Evolutionary conservation across 1,140 invertebrate genomes (phyloP).

Genomic region (Galendromus occidentalis): DNA sequence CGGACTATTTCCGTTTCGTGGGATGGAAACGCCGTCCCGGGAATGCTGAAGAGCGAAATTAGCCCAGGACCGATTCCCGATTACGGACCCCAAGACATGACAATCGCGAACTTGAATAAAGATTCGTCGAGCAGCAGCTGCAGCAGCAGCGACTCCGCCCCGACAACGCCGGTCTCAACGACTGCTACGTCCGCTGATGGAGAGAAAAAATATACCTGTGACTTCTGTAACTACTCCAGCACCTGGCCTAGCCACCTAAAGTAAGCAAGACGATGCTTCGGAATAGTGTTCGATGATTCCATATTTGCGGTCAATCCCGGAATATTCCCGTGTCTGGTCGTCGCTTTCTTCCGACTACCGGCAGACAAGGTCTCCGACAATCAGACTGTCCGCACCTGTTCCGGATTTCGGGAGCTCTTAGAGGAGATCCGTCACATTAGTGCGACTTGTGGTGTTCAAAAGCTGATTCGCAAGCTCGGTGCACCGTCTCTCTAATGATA

Average conservation of each 20-base stretch:
- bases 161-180: neutral
- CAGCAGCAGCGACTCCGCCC: neutral
- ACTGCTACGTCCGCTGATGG: neutral
- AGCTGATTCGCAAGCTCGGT: too few relatives aligned
- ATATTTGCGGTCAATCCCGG: neutral
- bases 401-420: too few relatives aligned
- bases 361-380: neutral
- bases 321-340: neutral
- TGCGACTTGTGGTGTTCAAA: too few relatives aligned
- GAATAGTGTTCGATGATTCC: neutral
- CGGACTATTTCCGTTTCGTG: too few relatives aligned
- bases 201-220: conserved; percentile 4
- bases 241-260: neutral
- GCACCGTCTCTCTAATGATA: too few relatives aligned
- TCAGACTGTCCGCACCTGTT: neutral
- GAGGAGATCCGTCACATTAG: too few relatives aligned
- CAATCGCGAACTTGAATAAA: too few relatives aligned
- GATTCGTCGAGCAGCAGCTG: neutral
- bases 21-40: too few relatives aligned
- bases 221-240: neutral
- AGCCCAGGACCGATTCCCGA: too few relatives aligned
- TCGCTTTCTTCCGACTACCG: neutral
- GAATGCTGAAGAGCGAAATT: too few relatives aligned
- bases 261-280: neutral
- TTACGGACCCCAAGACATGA: too few relatives aligned